Evolutionary conservation across 2,113 vertebrate genomes (phyloP).

Genomic region (Boleophthalmus pectinirostris): DNA sequence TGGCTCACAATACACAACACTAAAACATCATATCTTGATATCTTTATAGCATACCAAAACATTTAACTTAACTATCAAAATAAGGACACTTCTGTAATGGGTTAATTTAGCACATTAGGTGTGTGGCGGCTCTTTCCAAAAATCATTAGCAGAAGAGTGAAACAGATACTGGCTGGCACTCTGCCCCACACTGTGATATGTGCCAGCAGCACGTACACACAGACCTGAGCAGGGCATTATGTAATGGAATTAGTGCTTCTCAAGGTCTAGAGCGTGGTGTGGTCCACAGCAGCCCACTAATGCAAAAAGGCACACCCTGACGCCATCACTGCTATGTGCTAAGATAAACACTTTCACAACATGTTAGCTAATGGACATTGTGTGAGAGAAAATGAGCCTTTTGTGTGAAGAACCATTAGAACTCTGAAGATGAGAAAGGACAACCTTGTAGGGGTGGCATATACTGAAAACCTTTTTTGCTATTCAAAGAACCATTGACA

Average conservation of each 20-base stretch:
- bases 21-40: neutral
- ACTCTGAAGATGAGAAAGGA: neutral
- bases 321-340: slow-evolving; percentile 36
- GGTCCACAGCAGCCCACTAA: slow-evolving; percentile 53
- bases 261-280: slow-evolving; percentile 55
- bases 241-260: slow-evolving; percentile 67
- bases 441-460: neutral
- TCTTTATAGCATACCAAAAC: neutral
- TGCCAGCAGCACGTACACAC: slow-evolving; percentile 25
- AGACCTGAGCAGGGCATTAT: slow-evolving; percentile 48
- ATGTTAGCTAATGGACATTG: slow-evolving; percentile 22
- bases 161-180: slow-evolving; percentile 49
- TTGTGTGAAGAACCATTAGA: neutral
- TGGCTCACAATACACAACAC: no score
- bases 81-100: neutral
- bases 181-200: slow-evolving; percentile 36
- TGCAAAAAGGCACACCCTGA: slow-evolving; percentile 49
- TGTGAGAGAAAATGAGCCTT: slow-evolving; percentile 16
- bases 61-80: neutral
- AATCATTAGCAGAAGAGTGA: slow-evolving; percentile 51
- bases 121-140: slow-evolving; percentile 39
- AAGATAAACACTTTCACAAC: slow-evolving; percentile 27
- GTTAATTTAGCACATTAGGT: slow-evolving; percentile 19
- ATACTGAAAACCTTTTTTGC: no score
- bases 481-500: no score